phyloP scores from a whole-genome alignment of 2,113 vertebrate species.

The Lethenteron reissneri region DNA sequence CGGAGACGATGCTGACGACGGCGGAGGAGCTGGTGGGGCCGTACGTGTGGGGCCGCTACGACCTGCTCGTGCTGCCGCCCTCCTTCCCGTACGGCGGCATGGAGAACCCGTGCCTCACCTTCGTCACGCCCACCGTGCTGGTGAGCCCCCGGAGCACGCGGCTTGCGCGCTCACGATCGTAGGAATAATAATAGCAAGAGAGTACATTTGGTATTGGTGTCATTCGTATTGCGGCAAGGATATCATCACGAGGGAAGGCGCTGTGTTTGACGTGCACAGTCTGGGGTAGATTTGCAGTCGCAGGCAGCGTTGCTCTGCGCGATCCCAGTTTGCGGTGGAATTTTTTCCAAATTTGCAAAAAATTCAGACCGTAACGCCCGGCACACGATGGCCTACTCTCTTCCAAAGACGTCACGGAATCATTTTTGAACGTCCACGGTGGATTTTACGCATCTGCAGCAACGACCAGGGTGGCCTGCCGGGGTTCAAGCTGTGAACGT shows the following conservation, averaged over 20 bases:
- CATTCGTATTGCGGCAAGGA: constrained; percentile 2
- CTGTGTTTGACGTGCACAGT: too few relatives aligned
- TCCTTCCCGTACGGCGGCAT: constrained; percentile 92
- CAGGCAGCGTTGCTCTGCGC: too few relatives aligned
- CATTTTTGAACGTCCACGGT: too few relatives aligned
- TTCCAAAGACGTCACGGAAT: too few relatives aligned
- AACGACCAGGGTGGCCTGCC: too few relatives aligned
- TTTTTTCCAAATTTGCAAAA: too few relatives aligned
- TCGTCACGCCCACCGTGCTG: constrained; percentile 71
- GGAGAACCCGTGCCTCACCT: constrained; percentile 95
- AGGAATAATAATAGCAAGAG: not conserved
- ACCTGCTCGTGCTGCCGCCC: constrained; percentile 65
- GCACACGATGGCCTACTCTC: too few relatives aligned
- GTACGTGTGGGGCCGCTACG: constrained; percentile 84
- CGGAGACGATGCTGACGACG: constrained; percentile 66
- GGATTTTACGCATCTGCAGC: too few relatives aligned
- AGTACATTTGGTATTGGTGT: not conserved
- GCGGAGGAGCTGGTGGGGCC: constrained; percentile 70
- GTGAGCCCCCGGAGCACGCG: constrained; percentile 22
- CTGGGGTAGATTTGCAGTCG: too few relatives aligned
- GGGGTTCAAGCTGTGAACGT: too few relatives aligned
- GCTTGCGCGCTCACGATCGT: not conserved
- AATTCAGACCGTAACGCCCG: too few relatives aligned
- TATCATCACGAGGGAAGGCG: not conserved
- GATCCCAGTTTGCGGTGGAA: too few relatives aligned